Evolutionary conservation across 37 sponge, comb jelly and placozoan species (phyloP).

Genomic region (Aplysina aerophoba): DNA sequence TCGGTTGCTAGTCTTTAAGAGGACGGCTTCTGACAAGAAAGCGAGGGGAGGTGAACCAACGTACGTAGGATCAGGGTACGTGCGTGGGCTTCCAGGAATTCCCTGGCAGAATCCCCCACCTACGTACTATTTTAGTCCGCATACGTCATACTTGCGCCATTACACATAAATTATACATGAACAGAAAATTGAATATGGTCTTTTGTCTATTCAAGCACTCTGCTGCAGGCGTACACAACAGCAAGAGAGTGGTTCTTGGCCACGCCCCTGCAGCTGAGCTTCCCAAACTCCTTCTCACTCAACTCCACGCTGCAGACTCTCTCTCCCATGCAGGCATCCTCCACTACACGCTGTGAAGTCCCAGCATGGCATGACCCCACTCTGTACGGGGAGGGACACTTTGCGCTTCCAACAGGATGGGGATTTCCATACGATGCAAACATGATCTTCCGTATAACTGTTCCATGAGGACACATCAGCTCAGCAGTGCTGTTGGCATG

Average conservation of each 20-base stretch:
- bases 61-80: not conserved
- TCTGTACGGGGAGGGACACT: not conserved
- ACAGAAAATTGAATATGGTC: not conserved
- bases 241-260: not conserved
- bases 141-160: not conserved
- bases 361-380: slow-evolving; percentile 9
- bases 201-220: not conserved
- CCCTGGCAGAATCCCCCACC: not conserved
- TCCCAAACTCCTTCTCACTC: slow-evolving; percentile 12
- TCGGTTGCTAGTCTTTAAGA: too few relatives aligned
- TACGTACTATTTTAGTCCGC: not conserved
- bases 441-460: not conserved
- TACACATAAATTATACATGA: not conserved
- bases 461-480: not conserved
- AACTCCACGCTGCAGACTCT: not conserved
- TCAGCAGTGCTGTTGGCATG: not conserved
- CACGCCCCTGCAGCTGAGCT: not conserved
- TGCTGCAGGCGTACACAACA: slow-evolving; percentile 27
- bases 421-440: slow-evolving; percentile 27
- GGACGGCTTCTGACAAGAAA: not conserved
- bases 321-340: slow-evolving; percentile 20
- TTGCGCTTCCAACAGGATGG: not conserved
- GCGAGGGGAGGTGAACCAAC: slow-evolving; percentile 12
- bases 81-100: not conserved
- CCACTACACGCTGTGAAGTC: slow-evolving; percentile 8